Percentiles rank a stretch among this genome's conserved stretches.
Evolutionary conservation across 1,140 invertebrate species (phyloP).

Genomic region (Drosophila burlai): DNA sequence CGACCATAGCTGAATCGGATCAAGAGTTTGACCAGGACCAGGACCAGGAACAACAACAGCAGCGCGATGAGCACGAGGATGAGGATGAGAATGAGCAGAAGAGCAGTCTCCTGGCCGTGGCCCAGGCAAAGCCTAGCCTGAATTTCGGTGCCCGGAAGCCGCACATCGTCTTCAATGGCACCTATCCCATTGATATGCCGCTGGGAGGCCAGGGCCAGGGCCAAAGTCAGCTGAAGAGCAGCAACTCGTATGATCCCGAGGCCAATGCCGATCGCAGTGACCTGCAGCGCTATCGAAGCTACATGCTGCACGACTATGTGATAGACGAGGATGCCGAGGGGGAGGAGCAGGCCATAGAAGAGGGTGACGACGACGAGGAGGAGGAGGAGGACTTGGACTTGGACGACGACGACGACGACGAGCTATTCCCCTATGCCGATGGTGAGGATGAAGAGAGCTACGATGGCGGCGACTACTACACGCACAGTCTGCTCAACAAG

Average conservation of each 20-base stretch:
- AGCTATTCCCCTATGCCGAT: constrained; percentile 43
- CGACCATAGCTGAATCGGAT: constrained; percentile 65
- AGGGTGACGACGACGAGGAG: constrained; percentile 31
- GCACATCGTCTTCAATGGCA: constrained; percentile 90
- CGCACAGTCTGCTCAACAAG: constrained; percentile 51
- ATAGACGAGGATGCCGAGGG: constrained; percentile 71
- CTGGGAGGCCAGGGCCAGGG: constrained; percentile 19
- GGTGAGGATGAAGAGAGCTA: constrained; percentile 49
- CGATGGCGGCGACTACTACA: constrained; percentile 43
- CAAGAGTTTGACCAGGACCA: constrained; percentile 54
- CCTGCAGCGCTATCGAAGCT: constrained; percentile 69
- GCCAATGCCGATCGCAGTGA: constrained; percentile 73
- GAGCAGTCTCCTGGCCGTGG: constrained; percentile 23
- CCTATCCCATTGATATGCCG: constrained; percentile 92
- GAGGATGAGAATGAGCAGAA: background rate
- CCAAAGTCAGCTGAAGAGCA: constrained; percentile 38
- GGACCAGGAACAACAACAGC: constrained; percentile 24
- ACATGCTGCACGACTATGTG: constrained; percentile 69
- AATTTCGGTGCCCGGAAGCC: constrained; percentile 37
- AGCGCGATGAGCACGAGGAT: constrained; percentile 6
- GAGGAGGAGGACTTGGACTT: constrained; percentile 27
- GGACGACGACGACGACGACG: constrained; percentile 43
- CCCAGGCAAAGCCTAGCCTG: constrained; percentile 6
- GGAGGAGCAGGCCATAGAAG: constrained; percentile 63
- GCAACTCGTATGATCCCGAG: constrained; percentile 71